These are phyloP conservation scores for Protomyctophum bolini DNA, from an alignment of 2,113 vertebrate genomes.

Conservation along the genomic window DNA sequence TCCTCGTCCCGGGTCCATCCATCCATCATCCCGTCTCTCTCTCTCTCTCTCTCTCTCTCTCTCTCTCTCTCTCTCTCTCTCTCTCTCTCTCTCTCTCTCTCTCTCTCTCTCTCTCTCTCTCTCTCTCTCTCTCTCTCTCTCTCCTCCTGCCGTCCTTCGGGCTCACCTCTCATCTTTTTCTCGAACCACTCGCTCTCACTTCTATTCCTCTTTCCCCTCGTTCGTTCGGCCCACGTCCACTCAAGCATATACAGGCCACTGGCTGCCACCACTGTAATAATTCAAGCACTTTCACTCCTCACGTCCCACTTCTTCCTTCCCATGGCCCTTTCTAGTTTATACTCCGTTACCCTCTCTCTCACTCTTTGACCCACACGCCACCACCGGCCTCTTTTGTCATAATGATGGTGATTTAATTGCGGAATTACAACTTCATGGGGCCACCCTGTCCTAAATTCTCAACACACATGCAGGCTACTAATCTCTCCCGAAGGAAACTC, in stretches of 20 bases:
- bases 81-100: constrained; percentile 9
- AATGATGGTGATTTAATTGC: constrained; percentile 68
- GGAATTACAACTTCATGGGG: constrained; percentile 52
- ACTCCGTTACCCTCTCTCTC: no score
- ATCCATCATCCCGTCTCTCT: constrained; percentile 60
- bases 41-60: constrained; percentile 20
- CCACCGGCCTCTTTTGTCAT: constrained; percentile 24
- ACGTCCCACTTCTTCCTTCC: constrained; percentile 25
- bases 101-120: not conserved
- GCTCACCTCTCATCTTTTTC: not conserved
- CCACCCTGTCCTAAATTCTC: constrained; percentile 54
- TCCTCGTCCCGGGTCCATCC: constrained; percentile 41
- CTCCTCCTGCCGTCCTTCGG: not conserved
- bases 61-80: not conserved
- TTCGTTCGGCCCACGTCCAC: no score
- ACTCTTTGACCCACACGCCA: not conserved
- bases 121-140: not conserved
- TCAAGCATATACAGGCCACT: no score
- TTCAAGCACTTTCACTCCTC: constrained; percentile 37
- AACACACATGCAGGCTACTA: constrained; percentile 45
- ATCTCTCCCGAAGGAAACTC: constrained; percentile 36
- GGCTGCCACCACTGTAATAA: no score
- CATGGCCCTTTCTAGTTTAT: not conserved
- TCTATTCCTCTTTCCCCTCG: no score
- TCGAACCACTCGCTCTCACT: no score